Conservation (phyloP, 1,140 invertebrate species). For the Ladona fulva region DNA sequence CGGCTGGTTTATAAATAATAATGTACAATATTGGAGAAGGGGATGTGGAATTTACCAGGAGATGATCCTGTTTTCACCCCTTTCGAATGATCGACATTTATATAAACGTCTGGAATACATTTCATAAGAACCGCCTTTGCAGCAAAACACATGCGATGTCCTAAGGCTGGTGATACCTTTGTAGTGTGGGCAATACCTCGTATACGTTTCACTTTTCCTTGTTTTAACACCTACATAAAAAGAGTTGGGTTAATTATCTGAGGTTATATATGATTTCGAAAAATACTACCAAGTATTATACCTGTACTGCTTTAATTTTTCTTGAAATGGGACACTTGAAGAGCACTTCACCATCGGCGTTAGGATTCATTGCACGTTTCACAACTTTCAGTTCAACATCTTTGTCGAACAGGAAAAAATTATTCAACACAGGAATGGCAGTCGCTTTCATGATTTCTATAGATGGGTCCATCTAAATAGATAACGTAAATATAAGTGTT, state of each 20-base stretch:
- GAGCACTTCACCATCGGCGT: slow-evolving; percentile 82
- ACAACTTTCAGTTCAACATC: slow-evolving; percentile 76
- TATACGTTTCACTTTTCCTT: slow-evolving; percentile 90
- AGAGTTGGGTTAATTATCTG: neutral
- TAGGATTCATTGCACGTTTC: slow-evolving; percentile 72
- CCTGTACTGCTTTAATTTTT: slow-evolving; percentile 53
- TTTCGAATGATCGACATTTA: slow-evolving; percentile 83
- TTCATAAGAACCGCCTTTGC: slow-evolving; percentile 85
- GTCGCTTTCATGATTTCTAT: slow-evolving; percentile 78
- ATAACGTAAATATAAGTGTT: neutral
- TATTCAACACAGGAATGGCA: slow-evolving; percentile 69
- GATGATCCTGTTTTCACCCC: slow-evolving; percentile 79
- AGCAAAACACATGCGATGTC: slow-evolving; percentile 84
- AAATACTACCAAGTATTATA: slow-evolving; percentile 26
- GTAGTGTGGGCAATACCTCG: slow-evolving; percentile 81
- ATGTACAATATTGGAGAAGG: too few relatives aligned
- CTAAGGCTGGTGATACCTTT: slow-evolving; percentile 81
- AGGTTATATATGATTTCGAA: neutral
- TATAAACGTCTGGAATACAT: slow-evolving; percentile 91
- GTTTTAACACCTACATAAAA: slow-evolving; percentile 48
- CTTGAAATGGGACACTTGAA: slow-evolving; percentile 78
- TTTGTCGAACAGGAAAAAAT: slow-evolving; percentile 80
- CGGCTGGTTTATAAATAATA: too few relatives aligned
- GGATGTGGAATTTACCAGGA: slow-evolving; percentile 40
- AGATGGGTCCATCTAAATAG: slow-evolving; percentile 52